These are phyloP conservation scores for Sebastolobus altivelis DNA, from an alignment of 2,797 vertebrate genomes.

Conservation along the genomic window DNA sequence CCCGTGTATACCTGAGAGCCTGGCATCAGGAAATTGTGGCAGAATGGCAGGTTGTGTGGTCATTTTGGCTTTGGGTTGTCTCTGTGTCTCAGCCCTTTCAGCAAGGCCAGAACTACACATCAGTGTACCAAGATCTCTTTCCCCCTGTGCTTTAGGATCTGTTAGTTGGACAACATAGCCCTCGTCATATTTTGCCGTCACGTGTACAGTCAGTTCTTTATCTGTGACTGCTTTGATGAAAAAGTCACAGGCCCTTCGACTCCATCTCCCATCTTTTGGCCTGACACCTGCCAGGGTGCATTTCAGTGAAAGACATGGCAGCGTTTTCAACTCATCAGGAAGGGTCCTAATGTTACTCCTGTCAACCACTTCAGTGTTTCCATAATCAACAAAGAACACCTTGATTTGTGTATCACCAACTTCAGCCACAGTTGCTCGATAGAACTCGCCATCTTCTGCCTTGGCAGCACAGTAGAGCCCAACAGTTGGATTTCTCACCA, in stretches of 20 bases:
- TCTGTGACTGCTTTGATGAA: slow-evolving; percentile 88
- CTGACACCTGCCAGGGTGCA: slow-evolving; percentile 87
- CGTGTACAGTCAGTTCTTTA: slow-evolving; percentile 85
- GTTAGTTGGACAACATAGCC: slow-evolving; percentile 86
- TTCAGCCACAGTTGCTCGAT: slow-evolving; percentile 85
- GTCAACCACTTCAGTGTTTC: slow-evolving; percentile 85
- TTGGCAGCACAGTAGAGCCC: slow-evolving; percentile 90
- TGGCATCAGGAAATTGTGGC: slow-evolving; percentile 23
- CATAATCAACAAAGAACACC: slow-evolving; percentile 90
- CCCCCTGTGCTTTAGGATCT: slow-evolving; percentile 81
- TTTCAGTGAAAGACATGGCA: slow-evolving; percentile 88
- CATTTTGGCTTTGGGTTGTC: slow-evolving; percentile 37
- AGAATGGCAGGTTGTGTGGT: slow-evolving; percentile 14
- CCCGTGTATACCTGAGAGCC: not conserved
- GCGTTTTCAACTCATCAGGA: slow-evolving; percentile 82
- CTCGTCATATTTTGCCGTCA: slow-evolving; percentile 79
- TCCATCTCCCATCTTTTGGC: slow-evolving; percentile 87
- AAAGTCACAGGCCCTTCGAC: slow-evolving; percentile 81
- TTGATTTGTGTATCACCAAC: slow-evolving; percentile 75
- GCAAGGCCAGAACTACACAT: slow-evolving; percentile 84
- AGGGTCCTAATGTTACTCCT: slow-evolving; percentile 81
- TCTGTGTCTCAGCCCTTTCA: slow-evolving; percentile 70
- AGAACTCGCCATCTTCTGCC: slow-evolving; percentile 87
- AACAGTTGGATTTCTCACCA: slow-evolving; percentile 77
- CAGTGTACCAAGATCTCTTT: slow-evolving; percentile 85